Evolutionary conservation across 2,888 invertebrate species (phyloP).

Genomic region (Plagodis dolabraria): DNA sequence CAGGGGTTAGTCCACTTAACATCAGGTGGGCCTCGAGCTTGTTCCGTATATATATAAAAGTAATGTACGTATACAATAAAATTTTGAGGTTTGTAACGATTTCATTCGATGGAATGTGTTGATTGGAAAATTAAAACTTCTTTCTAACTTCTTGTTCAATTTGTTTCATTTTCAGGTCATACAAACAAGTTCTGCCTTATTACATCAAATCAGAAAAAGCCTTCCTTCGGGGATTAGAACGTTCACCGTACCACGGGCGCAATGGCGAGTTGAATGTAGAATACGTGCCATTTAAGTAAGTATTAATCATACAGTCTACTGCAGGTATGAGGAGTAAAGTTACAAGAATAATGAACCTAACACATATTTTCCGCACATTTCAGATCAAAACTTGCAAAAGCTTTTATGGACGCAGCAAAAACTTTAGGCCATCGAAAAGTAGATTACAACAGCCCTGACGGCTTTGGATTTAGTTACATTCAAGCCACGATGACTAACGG

Average conservation of each 20-base stretch:
- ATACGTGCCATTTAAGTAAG: conserved; percentile 84
- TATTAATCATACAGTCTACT: background rate
- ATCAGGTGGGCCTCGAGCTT: too few relatives aligned
- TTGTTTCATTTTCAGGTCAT: conserved; percentile 73
- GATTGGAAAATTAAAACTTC: too few relatives aligned
- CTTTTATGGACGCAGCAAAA: conserved; percentile 87
- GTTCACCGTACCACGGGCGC: conserved; percentile 84
- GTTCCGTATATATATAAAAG: too few relatives aligned
- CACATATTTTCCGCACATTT: conserved; percentile 29
- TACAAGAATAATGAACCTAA: too few relatives aligned
- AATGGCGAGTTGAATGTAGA: conserved; percentile 87
- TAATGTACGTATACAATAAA: too few relatives aligned
- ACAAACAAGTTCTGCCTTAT: conserved; percentile 84
- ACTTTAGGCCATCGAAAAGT: conserved; percentile 87
- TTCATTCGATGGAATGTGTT: too few relatives aligned
- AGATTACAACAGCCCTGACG: conserved; percentile 89
- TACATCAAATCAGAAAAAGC: conserved; percentile 86
- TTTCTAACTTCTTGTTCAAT: background rate
- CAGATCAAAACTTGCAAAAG: conserved; percentile 84
- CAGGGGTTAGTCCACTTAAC: too few relatives aligned
- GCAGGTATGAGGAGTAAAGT: background rate
- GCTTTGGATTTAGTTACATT: conserved; percentile 84
- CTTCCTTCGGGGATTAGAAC: conserved; percentile 68
- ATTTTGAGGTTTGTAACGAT: too few relatives aligned
- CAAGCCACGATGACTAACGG: conserved; percentile 80